Percentiles rank a stretch among this genome's conserved stretches.
Evolutionary conservation across 2,888 invertebrate genomes (phyloP).

Genomic region (Agrotis puta): DNA sequence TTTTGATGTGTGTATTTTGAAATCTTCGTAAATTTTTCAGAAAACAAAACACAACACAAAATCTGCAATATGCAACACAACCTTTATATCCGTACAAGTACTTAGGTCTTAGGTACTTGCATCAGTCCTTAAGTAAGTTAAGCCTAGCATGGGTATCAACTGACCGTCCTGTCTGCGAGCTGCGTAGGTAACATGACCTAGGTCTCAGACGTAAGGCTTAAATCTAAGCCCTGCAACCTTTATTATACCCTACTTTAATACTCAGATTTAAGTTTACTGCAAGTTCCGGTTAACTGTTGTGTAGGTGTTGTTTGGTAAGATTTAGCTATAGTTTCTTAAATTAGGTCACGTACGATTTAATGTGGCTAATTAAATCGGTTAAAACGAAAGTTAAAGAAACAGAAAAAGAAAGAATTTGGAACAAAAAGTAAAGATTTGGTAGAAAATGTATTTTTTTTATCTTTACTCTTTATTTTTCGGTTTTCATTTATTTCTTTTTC

Average conservation of each 20-base stretch:
- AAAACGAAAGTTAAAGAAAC: too few species aligned
- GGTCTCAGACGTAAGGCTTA: conserved; percentile 77
- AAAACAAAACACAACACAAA: conserved; percentile 6
- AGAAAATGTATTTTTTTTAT: too few species aligned
- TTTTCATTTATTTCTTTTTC: too few species aligned
- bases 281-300: conserved; percentile 60
- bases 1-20: too few species aligned
- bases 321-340: background rate
- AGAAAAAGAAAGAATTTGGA: too few species aligned
- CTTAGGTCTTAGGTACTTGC: conserved; percentile 41
- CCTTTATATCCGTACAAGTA: conserved; percentile 48
- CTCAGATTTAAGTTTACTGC: conserved; percentile 77
- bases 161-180: conserved; percentile 73
- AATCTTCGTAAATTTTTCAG: too few species aligned
- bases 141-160: conserved; percentile 76
- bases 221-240: conserved; percentile 77
- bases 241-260: conserved; percentile 80
- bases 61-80: conserved; percentile 30
- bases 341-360: too few species aligned
- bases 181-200: conserved; percentile 81
- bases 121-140: conserved; percentile 65
- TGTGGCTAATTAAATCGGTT: too few species aligned
- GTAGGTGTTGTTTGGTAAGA: conserved; percentile 16
- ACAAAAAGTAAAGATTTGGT: too few species aligned
- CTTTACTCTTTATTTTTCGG: too few species aligned